Base-by-base conservation (phyloP, 2,797 vertebrate species). In the Chaetophractus vellerosus region DNA sequence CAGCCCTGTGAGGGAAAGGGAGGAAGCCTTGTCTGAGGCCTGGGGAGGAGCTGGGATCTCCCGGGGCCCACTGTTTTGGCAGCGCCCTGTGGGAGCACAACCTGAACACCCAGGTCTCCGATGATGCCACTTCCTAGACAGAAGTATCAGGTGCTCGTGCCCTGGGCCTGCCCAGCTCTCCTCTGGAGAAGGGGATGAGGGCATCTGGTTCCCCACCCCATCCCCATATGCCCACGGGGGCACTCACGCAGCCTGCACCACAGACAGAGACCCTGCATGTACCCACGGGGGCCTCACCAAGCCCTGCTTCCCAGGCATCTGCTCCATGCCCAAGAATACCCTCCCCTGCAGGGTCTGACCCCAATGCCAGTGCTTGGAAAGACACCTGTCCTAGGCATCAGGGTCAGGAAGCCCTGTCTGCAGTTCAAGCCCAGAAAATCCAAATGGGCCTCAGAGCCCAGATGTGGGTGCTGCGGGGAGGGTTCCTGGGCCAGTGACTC, bases 331-430 rank as follows among this genome's bases (percentile, higher is more conserved):
- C 31, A 41, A 85, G 66, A 50, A 0, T 4, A 66, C 78, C 31
- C 85, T 48, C 6, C 15, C 15, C 81, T 82, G 61, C 45, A 0
- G 78, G 33, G 74, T 6, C 92, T 83, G 0, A 8, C 8, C 66
- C 36, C 89, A 83, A 92, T 71, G 64, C 66, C 76, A 52, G 50
- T 64, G 81, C 83, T 10, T 28, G 59, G 88, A 94, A 94, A 97
- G 86, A 38, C 52, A 18, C 18, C 52, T 21, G 71, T 23, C 64
- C 21, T 5, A 26, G 55, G 92, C 71, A 45, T 31, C 71, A 89
- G 76, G 48, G 52, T 88, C 66, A 91, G 0, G 9, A 97, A 79
- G 45, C 41, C 61, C 81, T 92, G 36, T 6, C 84, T 78, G 86
- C 57, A 78, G 71, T 59, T 89, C 88, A 96, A 96, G 95, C 0